Percentiles rank a stretch among this genome's conserved stretches.
Evolutionary conservation across 2,888 invertebrate species (phyloP).

Genomic region (Troides oblongomaculatus): DNA sequence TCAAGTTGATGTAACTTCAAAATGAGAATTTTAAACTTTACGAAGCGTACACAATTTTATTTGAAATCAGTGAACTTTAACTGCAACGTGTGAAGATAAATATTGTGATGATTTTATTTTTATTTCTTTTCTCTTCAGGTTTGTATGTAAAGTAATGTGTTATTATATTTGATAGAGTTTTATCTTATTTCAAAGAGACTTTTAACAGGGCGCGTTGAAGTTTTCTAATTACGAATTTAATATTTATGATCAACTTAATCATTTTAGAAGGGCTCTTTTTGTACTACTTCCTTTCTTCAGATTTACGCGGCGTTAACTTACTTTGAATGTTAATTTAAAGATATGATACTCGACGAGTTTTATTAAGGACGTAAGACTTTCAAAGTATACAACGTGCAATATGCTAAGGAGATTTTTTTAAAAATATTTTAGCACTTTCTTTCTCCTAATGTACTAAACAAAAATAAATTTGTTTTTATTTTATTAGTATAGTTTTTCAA

Average conservation of each 20-base stretch:
- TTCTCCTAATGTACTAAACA: too few species aligned
- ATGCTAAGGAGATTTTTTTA: too few species aligned
- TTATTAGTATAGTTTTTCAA: too few species aligned
- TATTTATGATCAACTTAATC: too few species aligned
- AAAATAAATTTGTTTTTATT: too few species aligned
- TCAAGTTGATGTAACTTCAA: slow-evolving; percentile 67
- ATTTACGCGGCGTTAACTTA: slow-evolving; percentile 36
- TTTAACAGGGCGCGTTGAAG: neutral
- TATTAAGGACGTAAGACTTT: slow-evolving; percentile 26
- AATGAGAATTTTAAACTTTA: slow-evolving; percentile 68
- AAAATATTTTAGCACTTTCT: too few species aligned
- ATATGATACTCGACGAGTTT: slow-evolving; percentile 43
- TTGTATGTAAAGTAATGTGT: slow-evolving; percentile 38
- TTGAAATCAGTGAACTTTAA: slow-evolving; percentile 62
- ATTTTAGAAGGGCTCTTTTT: neutral
- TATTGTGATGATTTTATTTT: slow-evolving; percentile 66
- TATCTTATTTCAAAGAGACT: neutral
- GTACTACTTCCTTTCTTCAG: too few species aligned
- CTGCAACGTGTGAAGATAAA: slow-evolving; percentile 51
- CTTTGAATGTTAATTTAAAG: slow-evolving; percentile 52
- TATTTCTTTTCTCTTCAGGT: slow-evolving; percentile 65
- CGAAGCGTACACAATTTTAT: slow-evolving; percentile 61
- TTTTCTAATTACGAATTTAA: neutral
- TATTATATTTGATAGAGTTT: too few species aligned
- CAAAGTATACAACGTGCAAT: too few species aligned